Percentiles rank a stretch among this genome's conserved stretches.
phyloP scores from a whole-genome alignment of 2,797 vertebrate genomes.

The Gorsachius magnificus region DNA sequence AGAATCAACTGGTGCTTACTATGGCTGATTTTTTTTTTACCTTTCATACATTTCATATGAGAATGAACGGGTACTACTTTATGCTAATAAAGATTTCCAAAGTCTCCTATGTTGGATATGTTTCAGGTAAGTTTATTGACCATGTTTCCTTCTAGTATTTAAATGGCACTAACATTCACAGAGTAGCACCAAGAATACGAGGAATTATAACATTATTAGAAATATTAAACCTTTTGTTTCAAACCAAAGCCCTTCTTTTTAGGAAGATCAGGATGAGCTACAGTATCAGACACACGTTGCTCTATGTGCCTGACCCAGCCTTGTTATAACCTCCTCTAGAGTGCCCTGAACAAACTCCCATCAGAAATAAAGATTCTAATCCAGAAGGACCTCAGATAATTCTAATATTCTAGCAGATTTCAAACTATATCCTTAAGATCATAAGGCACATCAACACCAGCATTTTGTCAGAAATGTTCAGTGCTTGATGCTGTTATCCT shows the following conservation, averaged over 20 bases:
- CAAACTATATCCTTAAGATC: background rate
- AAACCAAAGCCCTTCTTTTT: background rate
- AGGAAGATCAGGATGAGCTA: background rate
- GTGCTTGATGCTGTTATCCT: background rate
- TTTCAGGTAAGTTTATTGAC: background rate
- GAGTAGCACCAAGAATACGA: background rate
- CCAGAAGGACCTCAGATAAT: background rate
- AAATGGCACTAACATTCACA: background rate
- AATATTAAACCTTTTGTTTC: background rate
- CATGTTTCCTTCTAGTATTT: background rate
- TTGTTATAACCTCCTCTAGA: background rate
- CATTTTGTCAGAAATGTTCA: background rate
- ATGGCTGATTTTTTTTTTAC: background rate
- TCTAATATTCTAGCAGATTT: background rate
- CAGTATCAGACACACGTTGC: background rate
- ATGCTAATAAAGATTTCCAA: background rate
- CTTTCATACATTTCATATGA: background rate
- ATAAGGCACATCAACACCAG: background rate
- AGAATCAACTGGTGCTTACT: background rate
- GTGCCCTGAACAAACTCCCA: background rate
- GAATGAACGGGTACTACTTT: background rate
- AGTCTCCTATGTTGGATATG: background rate
- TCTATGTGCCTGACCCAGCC: background rate
- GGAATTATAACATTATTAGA: background rate
- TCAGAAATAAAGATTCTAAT: background rate